These are phyloP conservation scores for Hydropsyche tenuis DNA, from an alignment of 1,140 invertebrate genomes.

Conservation along the genomic window DNA sequence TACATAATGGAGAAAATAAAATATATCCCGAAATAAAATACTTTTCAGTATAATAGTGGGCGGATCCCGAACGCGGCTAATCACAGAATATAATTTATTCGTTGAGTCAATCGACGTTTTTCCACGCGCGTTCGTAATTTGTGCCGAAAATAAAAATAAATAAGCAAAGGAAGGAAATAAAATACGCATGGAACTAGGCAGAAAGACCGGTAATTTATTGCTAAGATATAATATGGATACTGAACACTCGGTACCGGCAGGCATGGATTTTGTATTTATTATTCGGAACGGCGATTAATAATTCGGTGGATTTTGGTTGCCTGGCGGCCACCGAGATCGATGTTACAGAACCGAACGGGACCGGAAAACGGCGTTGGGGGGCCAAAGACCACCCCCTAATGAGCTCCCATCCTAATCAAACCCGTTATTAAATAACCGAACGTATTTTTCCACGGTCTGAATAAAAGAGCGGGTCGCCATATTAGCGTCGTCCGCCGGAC, in stretches of 20 bases:
- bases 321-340: slow-evolving; percentile 6
- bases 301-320: slow-evolving; percentile 28
- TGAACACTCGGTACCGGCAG: slow-evolving; percentile 7
- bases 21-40: background rate
- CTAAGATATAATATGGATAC: slow-evolving; percentile 25
- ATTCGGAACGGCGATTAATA: slow-evolving; percentile 38
- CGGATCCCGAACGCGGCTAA: background rate
- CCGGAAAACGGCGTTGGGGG: too few species aligned
- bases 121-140: slow-evolving; percentile 13
- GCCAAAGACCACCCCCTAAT: too few species aligned
- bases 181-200: slow-evolving; percentile 27
- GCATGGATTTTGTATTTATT: slow-evolving; percentile 35
- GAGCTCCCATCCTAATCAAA: too few species aligned
- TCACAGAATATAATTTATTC: slow-evolving; percentile 14
- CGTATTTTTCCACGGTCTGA: too few species aligned
- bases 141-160: slow-evolving; percentile 26
- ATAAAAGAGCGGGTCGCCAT: too few species aligned
- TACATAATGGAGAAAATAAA: background rate
- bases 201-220: slow-evolving; percentile 24
- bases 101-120: slow-evolving; percentile 10
- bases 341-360: background rate
- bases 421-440: too few species aligned
- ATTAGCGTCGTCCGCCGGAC: too few species aligned
- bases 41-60: background rate
- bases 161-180: slow-evolving; percentile 18